phyloP scores from a whole-genome alignment of 2,113 vertebrate genomes.

The Aplodontia rufa region DNA sequence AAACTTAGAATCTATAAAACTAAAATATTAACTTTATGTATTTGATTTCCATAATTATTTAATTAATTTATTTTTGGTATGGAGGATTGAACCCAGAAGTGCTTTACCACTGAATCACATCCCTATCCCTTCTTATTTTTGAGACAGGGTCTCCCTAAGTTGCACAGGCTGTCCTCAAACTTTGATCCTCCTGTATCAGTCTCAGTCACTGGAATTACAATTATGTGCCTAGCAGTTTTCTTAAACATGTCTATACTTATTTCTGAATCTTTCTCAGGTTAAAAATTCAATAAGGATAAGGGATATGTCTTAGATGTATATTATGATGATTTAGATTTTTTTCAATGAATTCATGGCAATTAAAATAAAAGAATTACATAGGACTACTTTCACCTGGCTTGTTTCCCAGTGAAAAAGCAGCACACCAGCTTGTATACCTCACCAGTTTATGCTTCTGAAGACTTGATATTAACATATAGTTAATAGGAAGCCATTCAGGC shows the following conservation, averaged over 20 bases:
- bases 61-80: background rate
- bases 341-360: background rate
- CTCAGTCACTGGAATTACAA: too few relatives aligned
- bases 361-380: background rate
- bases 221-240: background rate
- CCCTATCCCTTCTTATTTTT: too few relatives aligned
- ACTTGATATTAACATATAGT: background rate
- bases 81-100: too few relatives aligned
- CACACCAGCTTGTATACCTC: background rate
- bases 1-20: background rate
- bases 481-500: background rate
- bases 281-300: background rate
- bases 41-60: background rate
- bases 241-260: conserved; percentile 12
- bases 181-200: too few relatives aligned
- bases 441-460: background rate
- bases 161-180: too few relatives aligned
- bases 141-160: too few relatives aligned
- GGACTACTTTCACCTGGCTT: background rate
- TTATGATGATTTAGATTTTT: too few relatives aligned
- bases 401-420: background rate
- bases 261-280: background rate
- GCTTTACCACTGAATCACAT: too few relatives aligned
- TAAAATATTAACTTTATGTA: background rate
- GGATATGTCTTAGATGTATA: background rate